Evolutionary conservation across 2,113 vertebrate genomes (phyloP).

Genomic region (Phodopus roborovskii): DNA sequence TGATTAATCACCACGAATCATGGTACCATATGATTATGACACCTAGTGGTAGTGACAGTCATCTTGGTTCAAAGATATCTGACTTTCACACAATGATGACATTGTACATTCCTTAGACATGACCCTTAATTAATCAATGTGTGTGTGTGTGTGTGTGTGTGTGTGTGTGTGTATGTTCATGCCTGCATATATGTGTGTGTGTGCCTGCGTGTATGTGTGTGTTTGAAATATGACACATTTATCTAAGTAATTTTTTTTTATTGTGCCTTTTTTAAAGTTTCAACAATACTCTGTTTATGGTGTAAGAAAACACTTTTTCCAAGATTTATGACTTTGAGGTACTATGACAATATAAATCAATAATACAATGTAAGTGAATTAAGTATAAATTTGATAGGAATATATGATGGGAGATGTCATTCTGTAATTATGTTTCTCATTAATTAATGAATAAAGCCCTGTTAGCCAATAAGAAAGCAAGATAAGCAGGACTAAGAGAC

Average conservation of each 20-base stretch:
- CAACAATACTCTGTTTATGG: slow-evolving; percentile 24
- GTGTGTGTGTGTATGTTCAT: not conserved
- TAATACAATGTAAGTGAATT: not conserved
- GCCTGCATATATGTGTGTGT: no score
- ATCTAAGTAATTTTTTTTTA: not conserved
- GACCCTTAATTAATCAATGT: not conserved
- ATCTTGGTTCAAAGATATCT: not conserved
- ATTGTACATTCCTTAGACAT: not conserved
- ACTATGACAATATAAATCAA: not conserved
- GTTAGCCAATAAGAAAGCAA: no score
- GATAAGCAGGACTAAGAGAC: no score
- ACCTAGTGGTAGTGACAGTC: not conserved
- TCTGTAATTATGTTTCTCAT: no score
- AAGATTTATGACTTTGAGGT: not conserved
- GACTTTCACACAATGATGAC: not conserved
- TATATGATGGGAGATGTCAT: no score
- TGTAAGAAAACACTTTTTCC: slow-evolving; percentile 31
- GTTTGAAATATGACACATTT: not conserved
- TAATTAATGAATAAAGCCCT: no score
- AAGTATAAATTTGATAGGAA: not conserved
- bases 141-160: not conserved
- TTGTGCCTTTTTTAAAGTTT: not conserved
- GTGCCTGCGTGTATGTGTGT: not conserved
- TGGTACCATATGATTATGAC: not conserved
- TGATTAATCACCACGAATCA: not conserved